These are phyloP conservation scores for Acanthosepion pharaonis DNA, from an alignment of 2,888 invertebrate genomes.

Conservation along the genomic window DNA sequence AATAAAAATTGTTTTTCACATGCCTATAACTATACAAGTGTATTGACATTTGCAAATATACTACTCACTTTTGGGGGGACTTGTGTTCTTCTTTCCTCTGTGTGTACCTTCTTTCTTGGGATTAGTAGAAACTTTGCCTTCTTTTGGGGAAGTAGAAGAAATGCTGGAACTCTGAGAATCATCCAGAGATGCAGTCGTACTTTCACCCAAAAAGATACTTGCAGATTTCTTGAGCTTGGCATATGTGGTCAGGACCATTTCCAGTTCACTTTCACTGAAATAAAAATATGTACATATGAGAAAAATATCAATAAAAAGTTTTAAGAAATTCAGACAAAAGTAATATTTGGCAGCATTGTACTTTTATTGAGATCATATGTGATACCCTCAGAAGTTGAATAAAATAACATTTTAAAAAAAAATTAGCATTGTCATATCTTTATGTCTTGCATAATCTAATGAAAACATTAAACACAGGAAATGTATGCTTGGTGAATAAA, in stretches of 20 bases:
- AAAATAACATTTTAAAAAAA: no score
- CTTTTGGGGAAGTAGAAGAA: not conserved
- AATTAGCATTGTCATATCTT: no score
- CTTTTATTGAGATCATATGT: no score
- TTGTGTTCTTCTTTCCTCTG: conserved; percentile 36
- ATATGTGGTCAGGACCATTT: conserved; percentile 74
- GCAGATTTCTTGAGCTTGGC: conserved; percentile 74
- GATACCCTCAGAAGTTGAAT: no score
- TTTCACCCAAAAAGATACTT: conserved; percentile 72
- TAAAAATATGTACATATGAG: not conserved
- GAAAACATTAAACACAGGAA: no score
- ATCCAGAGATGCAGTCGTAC: conserved; percentile 54
- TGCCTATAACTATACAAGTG: not conserved
- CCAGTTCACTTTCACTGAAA: conserved; percentile 73
- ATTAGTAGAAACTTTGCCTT: not conserved
- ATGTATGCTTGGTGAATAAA: no score
- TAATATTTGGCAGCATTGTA: no score
- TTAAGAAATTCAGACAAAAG: no score
- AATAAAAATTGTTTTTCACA: no score
- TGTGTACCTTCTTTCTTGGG: not conserved
- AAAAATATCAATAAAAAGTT: no score
- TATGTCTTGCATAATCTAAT: no score
- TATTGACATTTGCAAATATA: not conserved
- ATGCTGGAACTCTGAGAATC: not conserved
- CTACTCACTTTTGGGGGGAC: not conserved